Base-by-base conservation (phyloP, 2,113 vertebrate genomes). In the Pterocles gutturalis region DNA sequence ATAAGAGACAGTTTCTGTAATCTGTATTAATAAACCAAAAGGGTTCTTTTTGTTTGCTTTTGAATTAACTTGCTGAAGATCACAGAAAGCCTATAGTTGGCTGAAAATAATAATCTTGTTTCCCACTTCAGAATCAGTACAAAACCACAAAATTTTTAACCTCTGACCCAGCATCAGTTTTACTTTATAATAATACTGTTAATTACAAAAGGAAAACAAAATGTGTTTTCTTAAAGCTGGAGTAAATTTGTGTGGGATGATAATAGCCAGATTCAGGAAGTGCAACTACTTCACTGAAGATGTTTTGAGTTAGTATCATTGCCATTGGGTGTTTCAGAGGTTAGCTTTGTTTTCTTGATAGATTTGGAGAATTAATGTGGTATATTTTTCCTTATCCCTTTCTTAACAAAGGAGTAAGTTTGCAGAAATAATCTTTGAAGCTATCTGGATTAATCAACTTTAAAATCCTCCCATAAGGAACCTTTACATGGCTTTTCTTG, bases 51-150 rank as follows among this genome's bases (percentile, higher is more conserved):
- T 90, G 41, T 81, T 88, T 93, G 21, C n/a, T 54, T 83, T 82
- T 87, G 84, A 76, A 91, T 91, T 87, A 79, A 72, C n/a, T 93
- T 83, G 33, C 34, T 83, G 65, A 69, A 64, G n/a, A 64, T 79
- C 18, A 66, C 71, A 81, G 58, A 69, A 86, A 87, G 1, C 19
- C 51, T 43, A 9, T 45, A 79, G 22, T 7, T 80, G 28, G 15
- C 46, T 89, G 67, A 87, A 89, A 81, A 83, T 46, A 77, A 55
- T 77, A 55, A 20, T 45, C 77, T 87, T 49, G 16, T 67, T 89
- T 84, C 46, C 22, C 0, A 1, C 51, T 71, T 64, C 55, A 71
- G 34, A 91, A 75, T 55, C 45, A 67, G 48, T 67, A 51, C 18
- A 21, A 17, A 83, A 48, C 17, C 19, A 49, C 29, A 71, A 60